These are phyloP conservation scores for Syrrhaptes paradoxus DNA, from an alignment of 2,113 vertebrate species.

Conservation along the genomic window DNA sequence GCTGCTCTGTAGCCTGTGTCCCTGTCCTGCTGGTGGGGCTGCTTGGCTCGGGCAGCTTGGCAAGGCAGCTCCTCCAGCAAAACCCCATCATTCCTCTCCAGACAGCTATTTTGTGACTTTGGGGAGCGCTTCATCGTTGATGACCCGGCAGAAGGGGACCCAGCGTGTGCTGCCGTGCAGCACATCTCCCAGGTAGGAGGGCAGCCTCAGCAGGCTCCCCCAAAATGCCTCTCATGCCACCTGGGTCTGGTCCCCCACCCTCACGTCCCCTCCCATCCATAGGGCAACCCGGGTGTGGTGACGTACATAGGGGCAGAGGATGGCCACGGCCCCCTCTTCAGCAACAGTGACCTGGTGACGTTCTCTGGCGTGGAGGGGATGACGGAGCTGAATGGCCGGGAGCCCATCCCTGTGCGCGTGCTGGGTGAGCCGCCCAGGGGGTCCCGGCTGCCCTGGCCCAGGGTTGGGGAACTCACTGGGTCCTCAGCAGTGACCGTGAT, in stretches of 20 bases:
- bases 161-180: constrained; percentile 61
- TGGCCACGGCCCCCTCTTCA: constrained; percentile 29
- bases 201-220: too few species aligned
- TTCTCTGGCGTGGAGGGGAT: constrained; percentile 88
- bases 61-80: background rate
- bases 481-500: accelerated
- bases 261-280: background rate
- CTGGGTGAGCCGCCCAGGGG: constrained; percentile 53
- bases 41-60: background rate
- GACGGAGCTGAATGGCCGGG: constrained; percentile 82
- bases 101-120: constrained; percentile 93
- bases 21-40: accelerated
- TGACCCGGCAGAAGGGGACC: constrained; percentile 77
- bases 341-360: constrained; percentile 61
- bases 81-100: background rate
- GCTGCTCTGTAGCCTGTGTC: background rate
- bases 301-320: constrained; percentile 48
- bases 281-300: constrained; percentile 84
- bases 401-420: constrained; percentile 67
- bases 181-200: constrained; percentile 82
- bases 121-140: constrained; percentile 78
- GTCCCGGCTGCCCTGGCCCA: background rate
- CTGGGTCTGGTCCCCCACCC: accelerated
- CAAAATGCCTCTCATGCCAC: accelerated
- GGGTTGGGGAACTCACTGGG: accelerated